Evolutionary conservation across 2,113 vertebrate species (phyloP).

Genomic region (Tapirus terrestris): DNA sequence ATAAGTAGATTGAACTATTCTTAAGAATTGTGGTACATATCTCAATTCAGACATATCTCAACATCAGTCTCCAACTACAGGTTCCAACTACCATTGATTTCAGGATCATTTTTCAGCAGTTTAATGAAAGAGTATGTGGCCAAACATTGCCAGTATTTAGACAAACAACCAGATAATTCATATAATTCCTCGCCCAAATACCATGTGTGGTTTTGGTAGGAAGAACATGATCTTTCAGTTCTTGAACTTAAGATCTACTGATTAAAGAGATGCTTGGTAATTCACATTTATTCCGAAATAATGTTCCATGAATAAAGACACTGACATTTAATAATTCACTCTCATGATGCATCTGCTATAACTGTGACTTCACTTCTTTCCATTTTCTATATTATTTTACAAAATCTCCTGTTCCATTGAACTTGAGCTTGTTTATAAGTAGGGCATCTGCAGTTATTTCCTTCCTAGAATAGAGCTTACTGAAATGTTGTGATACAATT

Average conservation of each 20-base stretch:
- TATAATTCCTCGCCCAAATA: neutral
- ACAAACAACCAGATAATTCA: neutral
- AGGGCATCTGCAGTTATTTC: neutral
- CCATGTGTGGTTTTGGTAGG: neutral
- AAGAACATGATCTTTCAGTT: neutral
- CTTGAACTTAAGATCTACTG: neutral
- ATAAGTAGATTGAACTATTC: neutral
- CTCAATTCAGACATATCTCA: neutral
- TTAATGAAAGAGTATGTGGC: neutral
- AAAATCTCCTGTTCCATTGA: neutral
- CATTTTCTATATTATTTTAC: neutral
- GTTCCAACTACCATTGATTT: neutral
- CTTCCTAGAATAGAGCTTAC: neutral
- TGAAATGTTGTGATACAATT: neutral
- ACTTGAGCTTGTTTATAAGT: neutral
- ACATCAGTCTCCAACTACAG: neutral
- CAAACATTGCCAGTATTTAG: neutral
- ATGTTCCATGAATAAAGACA: neutral
- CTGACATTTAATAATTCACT: neutral
- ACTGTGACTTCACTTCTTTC: neutral
- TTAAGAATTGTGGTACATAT: neutral
- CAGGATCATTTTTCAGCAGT: neutral
- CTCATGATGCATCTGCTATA: neutral
- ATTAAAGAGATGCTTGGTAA: neutral
- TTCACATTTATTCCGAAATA: neutral